phyloP scores from a whole-genome alignment of 2,113 vertebrate genomes.

The Cyanistes caeruleus region DNA sequence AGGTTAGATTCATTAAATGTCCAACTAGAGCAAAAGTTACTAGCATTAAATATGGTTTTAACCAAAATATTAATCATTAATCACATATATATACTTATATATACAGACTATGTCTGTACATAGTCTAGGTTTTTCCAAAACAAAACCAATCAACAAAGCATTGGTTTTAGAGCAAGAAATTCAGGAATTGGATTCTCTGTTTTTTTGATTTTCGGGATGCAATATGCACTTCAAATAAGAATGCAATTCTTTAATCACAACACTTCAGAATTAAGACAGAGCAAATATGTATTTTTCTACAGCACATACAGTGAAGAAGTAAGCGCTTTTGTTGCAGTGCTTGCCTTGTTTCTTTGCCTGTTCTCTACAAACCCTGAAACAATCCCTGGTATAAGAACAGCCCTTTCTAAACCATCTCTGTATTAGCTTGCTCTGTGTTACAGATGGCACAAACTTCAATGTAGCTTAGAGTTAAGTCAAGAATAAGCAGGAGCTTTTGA shows the following conservation, averaged over 20 bases:
- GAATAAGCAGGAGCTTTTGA: slow-evolving; percentile 10
- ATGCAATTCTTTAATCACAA: neutral
- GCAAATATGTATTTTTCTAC: neutral
- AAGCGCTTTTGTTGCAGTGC: neutral
- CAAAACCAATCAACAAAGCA: neutral
- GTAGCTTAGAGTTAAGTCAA: neutral
- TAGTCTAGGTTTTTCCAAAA: neutral
- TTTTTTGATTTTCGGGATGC: neutral
- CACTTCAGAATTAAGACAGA: neutral
- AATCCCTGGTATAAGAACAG: neutral
- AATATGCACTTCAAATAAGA: neutral
- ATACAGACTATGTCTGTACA: no score
- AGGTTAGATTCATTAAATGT: neutral
- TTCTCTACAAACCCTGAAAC: neutral
- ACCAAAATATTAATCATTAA: neutral
- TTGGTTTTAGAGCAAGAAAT: neutral
- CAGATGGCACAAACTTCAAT: neutral
- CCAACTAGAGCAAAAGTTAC: neutral
- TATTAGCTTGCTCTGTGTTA: neutral
- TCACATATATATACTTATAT: neutral
- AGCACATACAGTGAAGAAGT: neutral
- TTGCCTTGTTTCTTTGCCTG: neutral
- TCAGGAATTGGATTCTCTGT: neutral
- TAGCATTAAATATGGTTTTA: neutral
- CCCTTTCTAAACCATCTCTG: neutral